Evolutionary conservation across 37 sponge, comb jelly and placozoan genomes (phyloP).

Genomic region (Tethya wilhelma): DNA sequence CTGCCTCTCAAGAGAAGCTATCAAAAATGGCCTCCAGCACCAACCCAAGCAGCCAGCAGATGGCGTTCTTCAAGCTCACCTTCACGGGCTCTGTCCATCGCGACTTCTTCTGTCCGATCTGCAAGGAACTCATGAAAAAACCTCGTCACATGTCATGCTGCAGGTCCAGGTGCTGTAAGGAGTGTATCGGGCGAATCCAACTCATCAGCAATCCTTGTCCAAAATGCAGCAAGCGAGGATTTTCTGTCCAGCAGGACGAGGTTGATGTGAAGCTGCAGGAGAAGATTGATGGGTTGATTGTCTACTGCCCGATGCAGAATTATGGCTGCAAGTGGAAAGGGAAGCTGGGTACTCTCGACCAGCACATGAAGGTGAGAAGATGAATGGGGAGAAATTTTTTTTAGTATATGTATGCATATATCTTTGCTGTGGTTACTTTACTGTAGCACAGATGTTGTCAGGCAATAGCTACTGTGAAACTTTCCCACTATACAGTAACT

Average conservation of each 20-base stretch:
- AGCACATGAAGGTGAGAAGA: slow-evolving; percentile 10
- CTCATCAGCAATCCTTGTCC: slow-evolving; percentile 1
- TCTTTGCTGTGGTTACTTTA: neutral
- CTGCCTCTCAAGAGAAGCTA: no score
- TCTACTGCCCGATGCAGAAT: slow-evolving; percentile 28
- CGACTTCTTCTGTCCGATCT: slow-evolving; percentile 6
- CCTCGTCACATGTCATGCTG: slow-evolving; percentile 13
- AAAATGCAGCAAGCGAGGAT: neutral
- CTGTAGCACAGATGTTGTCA: neutral
- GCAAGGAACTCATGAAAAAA: slow-evolving; percentile 1
- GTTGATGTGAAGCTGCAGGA: neutral
- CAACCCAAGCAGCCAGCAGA: no score
- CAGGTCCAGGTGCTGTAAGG: slow-evolving; percentile 7
- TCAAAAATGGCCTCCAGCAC: no score
- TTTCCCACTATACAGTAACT: no score
- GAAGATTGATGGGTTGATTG: neutral
- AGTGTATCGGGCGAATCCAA: slow-evolving; percentile 19
- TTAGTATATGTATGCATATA: neutral
- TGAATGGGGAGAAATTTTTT: neutral
- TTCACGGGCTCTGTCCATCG: neutral
- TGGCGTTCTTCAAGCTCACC: neutral
- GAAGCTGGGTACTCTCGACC: neutral
- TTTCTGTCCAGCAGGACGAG: neutral
- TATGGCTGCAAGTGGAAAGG: slow-evolving; percentile 24
- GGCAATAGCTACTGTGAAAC: no score